phyloP scores from a whole-genome alignment of 2,888 invertebrate genomes.

The Sussaba pulchella region DNA sequence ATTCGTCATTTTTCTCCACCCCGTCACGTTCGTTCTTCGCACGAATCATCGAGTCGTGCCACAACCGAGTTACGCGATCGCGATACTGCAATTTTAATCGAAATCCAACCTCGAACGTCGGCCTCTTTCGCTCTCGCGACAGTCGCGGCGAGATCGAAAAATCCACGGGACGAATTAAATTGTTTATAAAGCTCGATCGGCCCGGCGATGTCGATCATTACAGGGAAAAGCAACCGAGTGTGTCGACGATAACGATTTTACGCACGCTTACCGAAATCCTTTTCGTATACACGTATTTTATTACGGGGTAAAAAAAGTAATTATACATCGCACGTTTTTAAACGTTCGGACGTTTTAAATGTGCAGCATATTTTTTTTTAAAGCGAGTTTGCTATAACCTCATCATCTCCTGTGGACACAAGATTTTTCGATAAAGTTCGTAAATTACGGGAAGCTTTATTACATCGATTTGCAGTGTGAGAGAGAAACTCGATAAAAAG shows the following conservation, averaged over 20 bases:
- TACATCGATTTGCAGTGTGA: too few species aligned
- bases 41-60: slow-evolving; percentile 3
- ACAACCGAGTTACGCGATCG: slow-evolving; percentile 16
- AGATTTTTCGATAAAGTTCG: too few species aligned
- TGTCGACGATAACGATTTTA: slow-evolving; percentile 56
- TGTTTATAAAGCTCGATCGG: slow-evolving; percentile 60
- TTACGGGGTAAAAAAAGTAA: slow-evolving; percentile 6
- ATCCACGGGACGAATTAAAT: slow-evolving; percentile 37
- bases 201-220: slow-evolving; percentile 43
- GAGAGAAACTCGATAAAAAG: too few species aligned
- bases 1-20: neutral
- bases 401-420: too few species aligned
- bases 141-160: too few species aligned
- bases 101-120: slow-evolving; percentile 25
- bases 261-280: slow-evolving; percentile 25
- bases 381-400: too few species aligned
- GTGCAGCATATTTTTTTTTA: too few species aligned
- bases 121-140: too few species aligned
- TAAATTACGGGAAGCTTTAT: too few species aligned
- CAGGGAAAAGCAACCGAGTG: slow-evolving; percentile 48
- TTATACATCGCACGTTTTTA: neutral
- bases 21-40: neutral
- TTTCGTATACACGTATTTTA: neutral
- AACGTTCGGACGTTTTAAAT: neutral
- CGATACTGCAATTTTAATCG: slow-evolving; percentile 47